A percentile compares a stretch with the other conserved stretches of the same genome.
phyloP scores from a whole-genome alignment of 2,113 vertebrate genomes.

The Nettapus auritus region DNA sequence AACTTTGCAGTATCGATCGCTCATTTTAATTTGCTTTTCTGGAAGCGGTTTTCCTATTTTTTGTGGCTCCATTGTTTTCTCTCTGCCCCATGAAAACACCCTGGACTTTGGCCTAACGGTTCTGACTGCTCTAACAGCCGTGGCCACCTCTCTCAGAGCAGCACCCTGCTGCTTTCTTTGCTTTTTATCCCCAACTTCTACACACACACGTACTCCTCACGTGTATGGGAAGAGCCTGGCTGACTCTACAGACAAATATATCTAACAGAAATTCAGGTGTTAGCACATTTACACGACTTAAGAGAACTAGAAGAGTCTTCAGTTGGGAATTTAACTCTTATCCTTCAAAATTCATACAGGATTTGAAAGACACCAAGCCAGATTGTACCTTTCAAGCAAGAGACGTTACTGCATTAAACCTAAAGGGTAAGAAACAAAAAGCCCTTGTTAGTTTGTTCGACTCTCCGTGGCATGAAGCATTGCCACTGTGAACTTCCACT shows the following conservation, averaged over 20 bases:
- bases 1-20: not conserved
- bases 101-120: not conserved
- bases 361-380: not conserved
- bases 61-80: not conserved
- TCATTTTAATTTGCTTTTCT: not conserved
- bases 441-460: not conserved
- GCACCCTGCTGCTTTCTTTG: not conserved
- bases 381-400: not conserved
- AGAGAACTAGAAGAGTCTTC: not conserved
- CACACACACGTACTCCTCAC: not conserved
- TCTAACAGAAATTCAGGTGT: not conserved
- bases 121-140: not conserved
- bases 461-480: not conserved
- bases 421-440: not conserved
- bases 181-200: not conserved
- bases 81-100: not conserved
- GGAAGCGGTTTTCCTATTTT: not conserved
- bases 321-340: not conserved
- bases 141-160: fast-evolving
- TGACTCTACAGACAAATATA: not conserved
- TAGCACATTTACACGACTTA: not conserved
- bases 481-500: not conserved
- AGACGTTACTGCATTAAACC: not conserved
- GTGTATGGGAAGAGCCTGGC: fast-evolving
- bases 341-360: not conserved